A percentile compares a stretch with the other conserved stretches of the same genome.
Evolutionary conservation across 2,113 vertebrate species (phyloP).

Genomic region (Scomber japonicus): DNA sequence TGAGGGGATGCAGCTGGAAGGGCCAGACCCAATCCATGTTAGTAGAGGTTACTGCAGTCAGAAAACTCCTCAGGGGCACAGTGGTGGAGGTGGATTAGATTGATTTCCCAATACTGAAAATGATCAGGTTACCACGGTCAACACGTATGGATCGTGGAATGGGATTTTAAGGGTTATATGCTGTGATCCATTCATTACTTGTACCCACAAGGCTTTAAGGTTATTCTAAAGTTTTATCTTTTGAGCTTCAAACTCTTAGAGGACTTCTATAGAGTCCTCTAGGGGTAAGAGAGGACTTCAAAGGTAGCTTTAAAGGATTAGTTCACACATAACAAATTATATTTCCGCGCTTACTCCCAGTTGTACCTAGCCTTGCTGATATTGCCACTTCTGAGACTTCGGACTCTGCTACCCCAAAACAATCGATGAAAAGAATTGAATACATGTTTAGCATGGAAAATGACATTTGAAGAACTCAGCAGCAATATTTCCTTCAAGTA

Average conservation of each 20-base stretch:
- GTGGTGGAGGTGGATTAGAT: not conserved
- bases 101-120: conserved; percentile 10
- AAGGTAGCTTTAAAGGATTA: conserved; percentile 22
- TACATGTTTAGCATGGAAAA: not conserved
- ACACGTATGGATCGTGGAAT: not conserved
- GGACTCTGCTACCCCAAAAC: not conserved
- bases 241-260: not conserved
- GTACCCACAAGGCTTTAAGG: not conserved
- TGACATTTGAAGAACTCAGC: not conserved
- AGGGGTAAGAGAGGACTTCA: conserved; percentile 22
- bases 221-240: not conserved
- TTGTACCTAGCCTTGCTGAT: not conserved
- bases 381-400: conserved; percentile 12
- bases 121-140: not conserved
- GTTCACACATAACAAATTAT: not conserved
- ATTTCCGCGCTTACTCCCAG: not conserved
- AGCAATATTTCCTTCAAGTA: not conserved
- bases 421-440: not conserved
- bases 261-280: no score
- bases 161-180: not conserved
- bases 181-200: not conserved
- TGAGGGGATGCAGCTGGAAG: not conserved
- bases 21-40: not conserved
- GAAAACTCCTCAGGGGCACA: not conserved
- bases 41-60: not conserved